Evolutionary conservation across 2,797 vertebrate species (phyloP).

Genomic region (Ptychobarbus kaznakovi): DNA sequence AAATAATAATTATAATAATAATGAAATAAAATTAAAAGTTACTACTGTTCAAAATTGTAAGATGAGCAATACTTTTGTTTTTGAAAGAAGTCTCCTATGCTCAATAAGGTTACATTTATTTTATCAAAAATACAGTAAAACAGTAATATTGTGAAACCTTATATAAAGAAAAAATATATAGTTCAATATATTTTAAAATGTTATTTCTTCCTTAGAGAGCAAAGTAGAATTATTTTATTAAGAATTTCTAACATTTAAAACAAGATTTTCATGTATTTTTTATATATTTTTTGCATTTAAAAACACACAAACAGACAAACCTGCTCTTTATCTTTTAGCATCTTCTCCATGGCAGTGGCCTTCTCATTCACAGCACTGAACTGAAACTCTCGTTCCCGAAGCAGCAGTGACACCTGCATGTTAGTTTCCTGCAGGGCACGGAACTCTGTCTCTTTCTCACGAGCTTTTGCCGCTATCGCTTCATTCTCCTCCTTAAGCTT

Average conservation of each 20-base stretch:
- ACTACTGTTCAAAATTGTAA: neutral
- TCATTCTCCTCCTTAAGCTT: slow-evolving; percentile 96
- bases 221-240: neutral
- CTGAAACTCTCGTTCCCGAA: slow-evolving; percentile 94
- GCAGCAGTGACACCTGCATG: slow-evolving; percentile 95
- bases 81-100: neutral
- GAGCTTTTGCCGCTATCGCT: slow-evolving; percentile 77
- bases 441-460: slow-evolving; percentile 93
- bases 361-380: slow-evolving; percentile 90
- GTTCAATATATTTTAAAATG: neutral
- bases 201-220: neutral
- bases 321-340: slow-evolving; percentile 94
- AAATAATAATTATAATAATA: neutral
- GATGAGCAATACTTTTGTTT: neutral
- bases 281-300: neutral
- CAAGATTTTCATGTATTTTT: neutral
- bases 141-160: neutral
- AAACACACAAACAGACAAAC: slow-evolving; percentile 62
- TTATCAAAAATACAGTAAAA: neutral
- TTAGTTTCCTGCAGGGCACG: slow-evolving; percentile 96
- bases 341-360: slow-evolving; percentile 88
- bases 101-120: neutral
- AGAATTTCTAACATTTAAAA: neutral
- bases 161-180: too few species aligned
- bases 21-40: neutral